Base-by-base conservation (phyloP, 30 jellyfish, hydroid and myxozoan species). In the Aurelia aurita region DNA sequence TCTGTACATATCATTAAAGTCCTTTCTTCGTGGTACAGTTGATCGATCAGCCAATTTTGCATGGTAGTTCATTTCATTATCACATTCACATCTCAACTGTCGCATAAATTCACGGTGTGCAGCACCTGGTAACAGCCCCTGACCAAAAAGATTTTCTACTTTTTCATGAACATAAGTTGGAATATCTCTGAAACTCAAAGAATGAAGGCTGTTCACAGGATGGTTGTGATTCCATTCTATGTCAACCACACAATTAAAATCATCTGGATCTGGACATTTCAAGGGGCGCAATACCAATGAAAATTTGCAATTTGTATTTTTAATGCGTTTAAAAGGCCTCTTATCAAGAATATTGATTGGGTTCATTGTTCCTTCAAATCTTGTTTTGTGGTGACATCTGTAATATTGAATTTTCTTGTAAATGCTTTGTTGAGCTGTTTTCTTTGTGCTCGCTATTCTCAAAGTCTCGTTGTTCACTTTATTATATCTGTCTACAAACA, bases 181-280 rank as follows among this genome's bases (percentile, higher is more conserved):
- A 20, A 65, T 65, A 65, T 65, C 77, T 28, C 32, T 3, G 78
- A 28, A 70, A 16, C 69, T 70, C 83, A 16, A 43, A 6, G 69
- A n/a, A n/a, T 70, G 69, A 18, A 70, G 46, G n/a, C 71, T 23
- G 25, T 70, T 43, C 20, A 21, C 46, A 18, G 83, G 19, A 44
- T 70, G 83, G 83, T 45, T 70, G 18, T 70, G 83, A 20, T 34
- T 29, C 66, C 27, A 70, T 69, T 70, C 71, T 18, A 70, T 44
- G 7, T 70, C 46, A 45, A 70, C 26, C 20, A n/a, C 10, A 70
- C 25, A 34, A 16, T 25, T 69, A 21, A n/a, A 19, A 16, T 70
- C 68, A 15, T 28, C 83, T 1, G 25, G 5, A 19, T 44, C 83
- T 65, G 45, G 23, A 20, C 23, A 19, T 20, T 65, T 22, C 21